Conservation (phyloP, 2,113 vertebrate genomes). For the Pongo pygmaeus region DNA sequence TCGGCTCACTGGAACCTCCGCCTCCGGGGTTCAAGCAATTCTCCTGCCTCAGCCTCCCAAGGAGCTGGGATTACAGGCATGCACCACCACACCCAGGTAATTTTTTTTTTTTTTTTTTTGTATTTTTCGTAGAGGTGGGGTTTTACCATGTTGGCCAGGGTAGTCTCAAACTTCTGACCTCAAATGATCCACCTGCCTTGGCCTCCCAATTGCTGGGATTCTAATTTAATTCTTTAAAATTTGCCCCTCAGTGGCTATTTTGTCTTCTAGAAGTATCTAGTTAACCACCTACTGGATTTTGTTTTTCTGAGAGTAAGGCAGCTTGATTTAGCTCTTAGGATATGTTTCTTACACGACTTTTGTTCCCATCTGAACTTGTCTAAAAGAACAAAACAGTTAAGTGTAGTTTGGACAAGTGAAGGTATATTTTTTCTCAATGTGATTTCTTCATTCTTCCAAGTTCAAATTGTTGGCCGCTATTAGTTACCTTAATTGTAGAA, state of each 20-base stretch:
- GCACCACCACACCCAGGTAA: too few species aligned
- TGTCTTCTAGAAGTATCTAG: background rate
- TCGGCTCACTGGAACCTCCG: too few species aligned
- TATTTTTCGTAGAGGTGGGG: too few species aligned
- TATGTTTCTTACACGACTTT: background rate
- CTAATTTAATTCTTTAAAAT: background rate
- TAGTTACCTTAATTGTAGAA: background rate
- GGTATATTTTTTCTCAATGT: conserved; percentile 12
- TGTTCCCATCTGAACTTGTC: background rate
- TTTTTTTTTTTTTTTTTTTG: too few species aligned
- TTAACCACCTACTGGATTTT: background rate
- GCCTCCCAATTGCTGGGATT: background rate
- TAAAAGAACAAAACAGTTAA: background rate
- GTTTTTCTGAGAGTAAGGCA: background rate
- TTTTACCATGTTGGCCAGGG: too few species aligned
- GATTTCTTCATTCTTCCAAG: background rate
- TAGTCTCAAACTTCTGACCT: too few species aligned
- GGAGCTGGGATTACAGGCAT: too few species aligned
- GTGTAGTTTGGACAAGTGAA: background rate
- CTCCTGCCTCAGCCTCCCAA: too few species aligned
- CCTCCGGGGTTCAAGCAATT: too few species aligned
- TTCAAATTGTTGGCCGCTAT: background rate
- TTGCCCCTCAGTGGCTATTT: background rate
- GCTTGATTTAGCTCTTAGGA: conserved; percentile 1
- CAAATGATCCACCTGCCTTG: too few species aligned